Percentiles rank a stretch among this genome's conserved stretches.
phyloP scores from a whole-genome alignment of 2,797 vertebrate species.

The Dryobates pubescens region DNA sequence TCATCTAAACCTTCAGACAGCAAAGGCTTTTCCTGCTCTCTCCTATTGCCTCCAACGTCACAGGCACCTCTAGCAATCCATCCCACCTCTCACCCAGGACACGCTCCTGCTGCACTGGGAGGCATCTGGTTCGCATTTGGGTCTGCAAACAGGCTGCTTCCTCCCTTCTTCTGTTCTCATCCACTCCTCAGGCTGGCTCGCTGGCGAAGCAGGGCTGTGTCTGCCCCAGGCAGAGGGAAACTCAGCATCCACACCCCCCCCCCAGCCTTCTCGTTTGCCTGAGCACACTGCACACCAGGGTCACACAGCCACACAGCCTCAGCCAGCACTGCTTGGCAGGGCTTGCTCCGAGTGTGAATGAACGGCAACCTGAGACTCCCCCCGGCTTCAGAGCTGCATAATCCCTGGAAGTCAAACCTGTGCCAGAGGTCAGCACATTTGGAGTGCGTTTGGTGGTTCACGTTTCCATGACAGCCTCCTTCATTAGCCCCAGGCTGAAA shows the following conservation, averaged over 20 bases:
- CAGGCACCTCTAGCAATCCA: background rate
- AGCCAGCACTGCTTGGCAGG: constrained; percentile 41
- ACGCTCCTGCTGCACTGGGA: background rate
- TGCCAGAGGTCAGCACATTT: constrained; percentile 61
- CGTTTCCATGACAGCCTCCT: constrained; percentile 48
- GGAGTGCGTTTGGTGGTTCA: constrained; percentile 34
- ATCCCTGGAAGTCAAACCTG: constrained; percentile 50
- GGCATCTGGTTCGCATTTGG: constrained; percentile 61
- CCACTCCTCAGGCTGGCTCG: constrained; percentile 39
- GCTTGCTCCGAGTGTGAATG: constrained; percentile 55
- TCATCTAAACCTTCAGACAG: background rate
- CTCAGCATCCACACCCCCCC: constrained; percentile 34
- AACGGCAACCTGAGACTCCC: constrained; percentile 63
- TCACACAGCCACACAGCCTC: constrained; percentile 25
- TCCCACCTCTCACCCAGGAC: background rate
- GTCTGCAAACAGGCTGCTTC: constrained; percentile 43
- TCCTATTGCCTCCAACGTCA: background rate
- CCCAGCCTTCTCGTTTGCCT: constrained; percentile 15
- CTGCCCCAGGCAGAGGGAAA: constrained; percentile 52
- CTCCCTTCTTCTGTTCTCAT: constrained; percentile 36
- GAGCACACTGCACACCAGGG: background rate
- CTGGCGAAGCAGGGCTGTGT: constrained; percentile 6
- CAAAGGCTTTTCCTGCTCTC: background rate
- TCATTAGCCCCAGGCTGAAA: constrained; percentile 52
- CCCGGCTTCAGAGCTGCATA: constrained; percentile 28